Evolutionary conservation across 2,888 invertebrate species (phyloP).

Genomic region (Hypolimnas misippus): DNA sequence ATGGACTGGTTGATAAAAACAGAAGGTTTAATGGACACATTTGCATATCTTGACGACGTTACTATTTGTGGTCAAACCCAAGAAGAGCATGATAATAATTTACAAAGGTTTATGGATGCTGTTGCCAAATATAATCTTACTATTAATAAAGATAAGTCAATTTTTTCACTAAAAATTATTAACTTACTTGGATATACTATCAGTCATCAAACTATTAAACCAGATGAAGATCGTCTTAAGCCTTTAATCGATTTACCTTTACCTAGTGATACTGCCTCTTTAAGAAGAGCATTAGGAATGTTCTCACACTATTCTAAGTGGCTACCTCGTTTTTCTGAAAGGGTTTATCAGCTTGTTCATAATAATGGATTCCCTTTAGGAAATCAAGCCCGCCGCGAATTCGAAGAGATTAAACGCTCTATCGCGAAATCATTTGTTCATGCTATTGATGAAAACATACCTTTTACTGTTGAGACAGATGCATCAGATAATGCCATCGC

Average conservation of each 20-base stretch:
- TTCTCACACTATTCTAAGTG: neutral
- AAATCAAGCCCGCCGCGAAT: neutral
- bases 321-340: neutral
- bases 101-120: conserved; percentile 24
- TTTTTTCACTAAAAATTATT: neutral
- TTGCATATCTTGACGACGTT: conserved; percentile 41
- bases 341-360: neutral
- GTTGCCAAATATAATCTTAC: conserved; percentile 30
- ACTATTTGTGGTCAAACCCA: conserved; percentile 37
- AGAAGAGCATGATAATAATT: conserved; percentile 36
- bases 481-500: neutral
- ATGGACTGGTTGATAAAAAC: conserved; percentile 28
- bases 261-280: neutral
- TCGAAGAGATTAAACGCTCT: neutral
- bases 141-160: neutral
- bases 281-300: neutral
- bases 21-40: conserved; percentile 33
- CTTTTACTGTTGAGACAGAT: neutral
- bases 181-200: neutral
- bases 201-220: neutral
- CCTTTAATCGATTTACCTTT: neutral
- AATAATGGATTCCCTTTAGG: neutral
- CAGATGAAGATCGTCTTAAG: neutral
- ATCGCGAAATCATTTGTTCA: neutral
- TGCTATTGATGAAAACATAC: neutral